phyloP scores from a whole-genome alignment of 2,888 invertebrate genomes.

The Notocelia uddmanniana region DNA sequence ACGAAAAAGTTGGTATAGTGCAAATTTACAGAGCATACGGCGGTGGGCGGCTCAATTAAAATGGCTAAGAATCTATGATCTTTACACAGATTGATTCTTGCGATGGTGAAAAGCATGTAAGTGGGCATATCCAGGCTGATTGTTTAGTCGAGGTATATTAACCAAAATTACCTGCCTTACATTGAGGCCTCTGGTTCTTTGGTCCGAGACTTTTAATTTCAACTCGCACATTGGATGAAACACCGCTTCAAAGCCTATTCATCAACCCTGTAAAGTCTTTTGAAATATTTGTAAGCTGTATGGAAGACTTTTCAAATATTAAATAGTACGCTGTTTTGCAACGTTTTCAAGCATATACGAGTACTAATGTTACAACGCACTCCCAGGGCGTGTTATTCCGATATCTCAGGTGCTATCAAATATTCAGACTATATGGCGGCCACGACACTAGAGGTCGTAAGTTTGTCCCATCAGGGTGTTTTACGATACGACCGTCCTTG shows the following conservation, averaged over 20 bases:
- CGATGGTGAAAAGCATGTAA: not conserved
- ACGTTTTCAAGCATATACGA: not conserved
- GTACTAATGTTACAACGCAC: conserved; percentile 7
- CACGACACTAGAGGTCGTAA: conserved; percentile 15
- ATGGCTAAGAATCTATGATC: not conserved
- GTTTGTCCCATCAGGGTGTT: conserved; percentile 20
- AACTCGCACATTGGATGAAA: conserved; percentile 17
- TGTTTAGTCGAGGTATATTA: not conserved
- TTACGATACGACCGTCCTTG: conserved; percentile 27
- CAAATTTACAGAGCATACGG: not conserved
- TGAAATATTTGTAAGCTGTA: conserved; percentile 17
- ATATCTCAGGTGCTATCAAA: conserved; percentile 16
- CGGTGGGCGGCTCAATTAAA: not conserved
- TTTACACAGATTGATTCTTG: no score
- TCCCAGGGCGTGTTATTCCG: not conserved
- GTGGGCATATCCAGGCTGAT: not conserved
- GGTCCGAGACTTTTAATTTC: conserved; percentile 16
- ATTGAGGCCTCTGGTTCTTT: not conserved
- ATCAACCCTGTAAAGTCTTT: conserved; percentile 11
- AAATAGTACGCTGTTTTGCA: conserved; percentile 1
- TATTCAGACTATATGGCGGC: conserved; percentile 24
- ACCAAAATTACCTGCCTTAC: not conserved
- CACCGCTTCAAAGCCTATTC: conserved; percentile 25
- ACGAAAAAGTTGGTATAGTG: not conserved
- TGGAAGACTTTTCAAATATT: conserved; percentile 8